These are phyloP conservation scores for Xylota sylvarum DNA, from an alignment of 2,888 invertebrate genomes.

Conservation along the genomic window DNA sequence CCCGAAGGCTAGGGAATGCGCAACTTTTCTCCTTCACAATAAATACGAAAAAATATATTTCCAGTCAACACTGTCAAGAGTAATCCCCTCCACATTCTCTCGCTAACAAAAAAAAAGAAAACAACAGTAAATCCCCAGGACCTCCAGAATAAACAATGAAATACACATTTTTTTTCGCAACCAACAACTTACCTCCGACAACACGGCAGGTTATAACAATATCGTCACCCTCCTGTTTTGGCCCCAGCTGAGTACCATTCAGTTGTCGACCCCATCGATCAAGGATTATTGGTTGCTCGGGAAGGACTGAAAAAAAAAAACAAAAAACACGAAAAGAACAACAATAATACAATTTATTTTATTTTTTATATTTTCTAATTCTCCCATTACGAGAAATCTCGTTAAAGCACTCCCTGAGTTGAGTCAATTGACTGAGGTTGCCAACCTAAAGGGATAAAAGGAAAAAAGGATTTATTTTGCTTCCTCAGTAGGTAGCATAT, in stretches of 20 bases:
- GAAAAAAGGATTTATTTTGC: constrained; percentile 23
- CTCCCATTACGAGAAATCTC: constrained; percentile 53
- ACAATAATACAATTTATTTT: constrained; percentile 39
- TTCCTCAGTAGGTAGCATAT: constrained; percentile 3
- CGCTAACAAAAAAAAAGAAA: background rate
- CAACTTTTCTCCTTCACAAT: constrained; percentile 7
- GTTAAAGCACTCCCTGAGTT: constrained; percentile 55
- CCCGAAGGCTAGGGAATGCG: constrained; percentile 23
- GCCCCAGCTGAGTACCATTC: constrained; percentile 92
- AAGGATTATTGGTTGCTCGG: constrained; percentile 93
- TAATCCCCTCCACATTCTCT: background rate
- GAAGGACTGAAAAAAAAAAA: constrained; percentile 89
- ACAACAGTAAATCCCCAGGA: constrained; percentile 29
- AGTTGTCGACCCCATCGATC: constrained; percentile 94
- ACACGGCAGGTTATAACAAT: constrained; percentile 94
- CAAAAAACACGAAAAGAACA: constrained; percentile 36
- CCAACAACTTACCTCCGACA: constrained; percentile 90
- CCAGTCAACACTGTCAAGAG: constrained; percentile 31
- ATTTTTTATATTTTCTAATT: constrained; percentile 41
- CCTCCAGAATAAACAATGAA: constrained; percentile 42
- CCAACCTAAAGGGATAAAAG: constrained; percentile 19
- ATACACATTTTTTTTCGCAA: constrained; percentile 12
- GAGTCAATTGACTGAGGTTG: constrained; percentile 60
- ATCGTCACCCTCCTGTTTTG: constrained; percentile 94
- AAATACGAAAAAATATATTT: constrained; percentile 13